Percentiles rank a stretch among this genome's conserved stretches.
phyloP scores from a whole-genome alignment of 2,113 vertebrate genomes.

The Oenanthe oenanthe region DNA sequence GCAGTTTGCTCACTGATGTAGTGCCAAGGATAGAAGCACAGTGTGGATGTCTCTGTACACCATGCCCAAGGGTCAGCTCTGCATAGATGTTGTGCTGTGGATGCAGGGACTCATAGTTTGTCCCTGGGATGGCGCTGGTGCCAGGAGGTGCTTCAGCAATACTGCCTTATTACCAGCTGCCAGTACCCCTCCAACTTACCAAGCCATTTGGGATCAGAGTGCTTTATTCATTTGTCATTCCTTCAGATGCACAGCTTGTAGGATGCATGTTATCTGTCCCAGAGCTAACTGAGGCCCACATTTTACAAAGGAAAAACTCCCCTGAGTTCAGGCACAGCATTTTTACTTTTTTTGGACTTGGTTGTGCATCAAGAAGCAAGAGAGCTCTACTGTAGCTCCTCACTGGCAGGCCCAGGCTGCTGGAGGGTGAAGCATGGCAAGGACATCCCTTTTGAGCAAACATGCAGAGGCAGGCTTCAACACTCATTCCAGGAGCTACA shows the following conservation, averaged over 20 bases:
- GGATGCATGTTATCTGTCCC: background rate
- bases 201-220: background rate
- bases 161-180: background rate
- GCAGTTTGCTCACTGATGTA: background rate
- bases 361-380: background rate
- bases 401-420: background rate
- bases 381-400: background rate
- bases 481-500: background rate
- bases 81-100: background rate
- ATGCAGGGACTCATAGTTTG: rapidly evolving
- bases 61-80: background rate
- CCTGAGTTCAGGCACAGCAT: background rate
- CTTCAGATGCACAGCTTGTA: background rate
- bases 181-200: background rate
- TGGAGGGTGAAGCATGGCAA: background rate
- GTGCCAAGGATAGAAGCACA: background rate
- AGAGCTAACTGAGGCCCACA: background rate
- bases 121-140: background rate
- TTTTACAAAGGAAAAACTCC: background rate
- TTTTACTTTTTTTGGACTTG: background rate
- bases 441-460: background rate
- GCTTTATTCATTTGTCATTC: background rate
- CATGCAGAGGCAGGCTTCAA: background rate
- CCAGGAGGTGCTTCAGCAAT: background rate
- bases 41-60: background rate